A percentile compares a stretch with the other conserved stretches of the same genome.
phyloP scores from a whole-genome alignment of 2,888 invertebrate genomes.

The Chloroclystis v-ata region DNA sequence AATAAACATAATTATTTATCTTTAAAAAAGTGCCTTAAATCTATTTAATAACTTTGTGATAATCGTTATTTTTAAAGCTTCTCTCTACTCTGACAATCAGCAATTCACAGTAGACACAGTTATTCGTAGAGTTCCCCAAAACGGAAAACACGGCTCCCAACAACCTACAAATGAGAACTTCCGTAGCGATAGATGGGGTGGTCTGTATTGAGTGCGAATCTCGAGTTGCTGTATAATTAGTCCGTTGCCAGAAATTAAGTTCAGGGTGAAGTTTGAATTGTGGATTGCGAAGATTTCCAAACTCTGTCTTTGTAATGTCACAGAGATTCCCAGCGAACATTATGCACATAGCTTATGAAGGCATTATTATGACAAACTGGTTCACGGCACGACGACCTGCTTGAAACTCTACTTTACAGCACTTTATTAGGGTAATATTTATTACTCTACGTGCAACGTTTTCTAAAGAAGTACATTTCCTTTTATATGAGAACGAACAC shows the following conservation, averaged over 20 bases:
- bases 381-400: slow-evolving; percentile 3
- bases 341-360: slow-evolving; percentile 6
- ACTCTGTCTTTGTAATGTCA: slow-evolving; percentile 3
- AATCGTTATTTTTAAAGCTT: no score
- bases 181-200: neutral
- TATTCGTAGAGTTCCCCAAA: neutral
- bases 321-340: neutral
- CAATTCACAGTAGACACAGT: no score
- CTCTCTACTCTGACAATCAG: no score
- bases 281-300: slow-evolving; percentile 5
- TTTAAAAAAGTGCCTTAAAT: no score
- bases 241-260: neutral
- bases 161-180: neutral
- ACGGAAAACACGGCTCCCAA: neutral
- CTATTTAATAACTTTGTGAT: no score
- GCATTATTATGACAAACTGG: slow-evolving; percentile 5
- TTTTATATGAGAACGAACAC: neutral
- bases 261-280: neutral
- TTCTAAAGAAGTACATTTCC: neutral
- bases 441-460: slow-evolving; percentile 6
- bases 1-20: no score
- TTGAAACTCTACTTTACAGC: slow-evolving; percentile 5
- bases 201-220: neutral
- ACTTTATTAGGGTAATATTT: slow-evolving; percentile 6
- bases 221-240: slow-evolving; percentile 1